Conservation (phyloP, 2,888 invertebrate genomes). For the Biston betularia region DNA sequence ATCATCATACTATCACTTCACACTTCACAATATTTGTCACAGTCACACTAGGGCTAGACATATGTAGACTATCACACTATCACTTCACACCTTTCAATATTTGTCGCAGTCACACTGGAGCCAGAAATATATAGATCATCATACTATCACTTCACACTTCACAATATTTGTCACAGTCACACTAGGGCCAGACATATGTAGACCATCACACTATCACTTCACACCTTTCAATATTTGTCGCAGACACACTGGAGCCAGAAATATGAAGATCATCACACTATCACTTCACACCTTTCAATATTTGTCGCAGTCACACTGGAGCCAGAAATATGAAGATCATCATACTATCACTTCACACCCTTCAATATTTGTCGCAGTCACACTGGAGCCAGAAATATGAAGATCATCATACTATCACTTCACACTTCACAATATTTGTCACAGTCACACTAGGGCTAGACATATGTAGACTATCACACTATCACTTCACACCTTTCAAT, state of each 20-base stretch:
- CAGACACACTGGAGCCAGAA: neutral
- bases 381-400: neutral
- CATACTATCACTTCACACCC: too few species aligned
- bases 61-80: neutral
- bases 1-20: too few species aligned
- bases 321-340: neutral
- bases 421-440: too few species aligned
- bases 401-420: too few species aligned
- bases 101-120: neutral
- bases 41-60: neutral
- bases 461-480: neutral
- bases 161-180: neutral
- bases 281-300: too few species aligned
- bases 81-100: too few species aligned
- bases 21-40: too few species aligned
- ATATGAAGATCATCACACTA: neutral
- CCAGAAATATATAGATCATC: neutral
- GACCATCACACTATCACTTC: too few species aligned
- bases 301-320: constrained; percentile 1
- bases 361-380: constrained; percentile 1
- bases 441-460: neutral
- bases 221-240: too few species aligned
- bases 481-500: too few species aligned
- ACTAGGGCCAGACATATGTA: neutral
- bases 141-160: too few species aligned